Evolutionary conservation across 2,113 vertebrate species (phyloP).

Genomic region (Xenus cinereus): DNA sequence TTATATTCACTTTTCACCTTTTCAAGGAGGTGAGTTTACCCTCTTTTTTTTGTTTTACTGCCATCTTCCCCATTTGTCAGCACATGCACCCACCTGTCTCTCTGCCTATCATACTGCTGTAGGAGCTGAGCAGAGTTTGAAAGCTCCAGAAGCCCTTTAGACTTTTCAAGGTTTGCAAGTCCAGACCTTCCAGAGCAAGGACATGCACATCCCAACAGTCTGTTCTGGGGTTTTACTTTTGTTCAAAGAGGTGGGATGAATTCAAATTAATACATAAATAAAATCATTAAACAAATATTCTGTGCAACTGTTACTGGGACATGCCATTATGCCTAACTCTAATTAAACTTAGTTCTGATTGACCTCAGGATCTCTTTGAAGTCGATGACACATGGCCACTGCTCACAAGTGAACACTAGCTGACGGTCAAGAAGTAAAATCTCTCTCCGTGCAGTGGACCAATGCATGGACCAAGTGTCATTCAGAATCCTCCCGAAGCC

Average conservation of each 20-base stretch:
- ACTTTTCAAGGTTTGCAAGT: neutral
- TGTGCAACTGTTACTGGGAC: neutral
- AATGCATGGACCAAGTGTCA: neutral
- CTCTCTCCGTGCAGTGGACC: neutral
- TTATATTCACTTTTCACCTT: neutral
- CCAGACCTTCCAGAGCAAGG: neutral
- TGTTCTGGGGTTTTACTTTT: neutral
- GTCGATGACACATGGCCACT: fast-evolving
- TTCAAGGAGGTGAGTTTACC: neutral
- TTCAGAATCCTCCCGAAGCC: neutral
- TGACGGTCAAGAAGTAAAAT: neutral
- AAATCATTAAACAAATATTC: neutral
- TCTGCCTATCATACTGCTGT: neutral
- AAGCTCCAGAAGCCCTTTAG: neutral
- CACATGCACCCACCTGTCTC: neutral
- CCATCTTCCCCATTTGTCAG: neutral
- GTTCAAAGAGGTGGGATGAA: neutral
- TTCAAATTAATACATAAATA: neutral
- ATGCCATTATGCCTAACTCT: neutral
- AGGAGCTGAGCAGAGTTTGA: neutral
- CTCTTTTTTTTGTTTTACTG: neutral
- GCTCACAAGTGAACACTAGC: neutral
- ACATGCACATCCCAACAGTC: neutral
- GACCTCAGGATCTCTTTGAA: neutral
- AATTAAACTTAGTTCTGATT: neutral